Evolutionary conservation across 2,113 vertebrate species (phyloP).

Genomic region (Aspidoscelis tigris): DNA sequence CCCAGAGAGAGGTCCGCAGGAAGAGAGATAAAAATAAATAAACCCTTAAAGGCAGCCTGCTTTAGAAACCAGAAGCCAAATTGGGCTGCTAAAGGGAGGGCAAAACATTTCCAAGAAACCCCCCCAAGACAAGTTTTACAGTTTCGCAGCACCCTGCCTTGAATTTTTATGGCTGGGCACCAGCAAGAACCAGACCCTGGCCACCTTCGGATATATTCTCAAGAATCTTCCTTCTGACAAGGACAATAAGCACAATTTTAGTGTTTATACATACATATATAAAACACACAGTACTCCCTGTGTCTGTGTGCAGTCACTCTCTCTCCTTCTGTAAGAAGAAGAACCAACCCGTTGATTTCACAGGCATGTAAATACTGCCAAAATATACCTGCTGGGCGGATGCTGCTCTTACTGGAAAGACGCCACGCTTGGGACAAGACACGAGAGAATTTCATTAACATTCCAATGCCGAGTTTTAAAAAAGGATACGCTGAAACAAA

Average conservation of each 20-base stretch:
- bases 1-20: no score
- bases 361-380: constrained; percentile 29
- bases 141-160: neutral
- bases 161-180: constrained; percentile 64
- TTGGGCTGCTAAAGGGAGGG: constrained; percentile 45
- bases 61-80: no score
- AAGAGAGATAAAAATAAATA: constrained; percentile 27
- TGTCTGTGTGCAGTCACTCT: constrained; percentile 7
- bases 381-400: neutral
- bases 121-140: constrained; percentile 51
- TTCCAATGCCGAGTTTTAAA: constrained; percentile 24
- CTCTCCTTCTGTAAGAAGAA: neutral
- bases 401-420: neutral
- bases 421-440: neutral
- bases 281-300: constrained; percentile 48
- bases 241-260: constrained; percentile 49
- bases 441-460: constrained; percentile 8
- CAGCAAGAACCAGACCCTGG: constrained; percentile 81
- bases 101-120: constrained; percentile 24
- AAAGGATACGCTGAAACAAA: constrained; percentile 40
- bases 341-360: neutral
- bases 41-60: neutral
- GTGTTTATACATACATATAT: constrained; percentile 32
- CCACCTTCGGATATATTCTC: constrained; percentile 65
- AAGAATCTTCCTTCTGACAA: constrained; percentile 55